Evolutionary conservation across 2,113 vertebrate species (phyloP).

Genomic region (Sturnira hondurensis): DNA sequence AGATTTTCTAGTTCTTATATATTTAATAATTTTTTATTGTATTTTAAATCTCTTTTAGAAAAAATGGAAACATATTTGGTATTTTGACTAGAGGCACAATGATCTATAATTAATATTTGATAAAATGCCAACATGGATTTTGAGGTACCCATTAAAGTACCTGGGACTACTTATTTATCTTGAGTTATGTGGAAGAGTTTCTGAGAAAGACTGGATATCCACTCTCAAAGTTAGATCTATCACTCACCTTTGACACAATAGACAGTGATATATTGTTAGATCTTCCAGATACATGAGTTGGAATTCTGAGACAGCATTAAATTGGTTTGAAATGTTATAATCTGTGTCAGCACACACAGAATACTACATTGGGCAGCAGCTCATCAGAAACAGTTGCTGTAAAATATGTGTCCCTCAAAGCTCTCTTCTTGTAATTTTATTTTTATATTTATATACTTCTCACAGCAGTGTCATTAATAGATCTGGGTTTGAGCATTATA

Average conservation of each 20-base stretch:
- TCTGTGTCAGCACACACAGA: constrained; percentile 62
- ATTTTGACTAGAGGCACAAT: constrained; percentile 26
- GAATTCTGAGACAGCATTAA: constrained; percentile 65
- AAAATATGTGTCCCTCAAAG: constrained; percentile 51
- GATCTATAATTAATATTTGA: constrained; percentile 40
- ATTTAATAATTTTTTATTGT: too few species aligned
- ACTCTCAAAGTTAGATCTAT: constrained; percentile 20
- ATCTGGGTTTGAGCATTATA: constrained; percentile 46
- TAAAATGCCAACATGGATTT: constrained; percentile 8
- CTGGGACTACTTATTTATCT: background rate
- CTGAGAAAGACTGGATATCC: background rate
- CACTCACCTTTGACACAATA: constrained; percentile 33
- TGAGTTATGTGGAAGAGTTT: background rate
- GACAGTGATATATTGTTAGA: constrained; percentile 50
- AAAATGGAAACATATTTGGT: background rate
- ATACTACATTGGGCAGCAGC: constrained; percentile 17
- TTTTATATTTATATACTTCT: constrained; percentile 59
- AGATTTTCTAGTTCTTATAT: background rate
- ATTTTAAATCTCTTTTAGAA: background rate
- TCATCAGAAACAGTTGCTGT: constrained; percentile 60
- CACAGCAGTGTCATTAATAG: constrained; percentile 48
- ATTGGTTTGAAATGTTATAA: constrained; percentile 63
- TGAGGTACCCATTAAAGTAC: background rate
- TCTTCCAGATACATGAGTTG: constrained; percentile 28
- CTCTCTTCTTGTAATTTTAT: constrained; percentile 59